Evolutionary conservation across 1,140 invertebrate genomes (phyloP), one percentile per base, ranked within the genome.

Genomic region (Drosophila rufa): DNA sequence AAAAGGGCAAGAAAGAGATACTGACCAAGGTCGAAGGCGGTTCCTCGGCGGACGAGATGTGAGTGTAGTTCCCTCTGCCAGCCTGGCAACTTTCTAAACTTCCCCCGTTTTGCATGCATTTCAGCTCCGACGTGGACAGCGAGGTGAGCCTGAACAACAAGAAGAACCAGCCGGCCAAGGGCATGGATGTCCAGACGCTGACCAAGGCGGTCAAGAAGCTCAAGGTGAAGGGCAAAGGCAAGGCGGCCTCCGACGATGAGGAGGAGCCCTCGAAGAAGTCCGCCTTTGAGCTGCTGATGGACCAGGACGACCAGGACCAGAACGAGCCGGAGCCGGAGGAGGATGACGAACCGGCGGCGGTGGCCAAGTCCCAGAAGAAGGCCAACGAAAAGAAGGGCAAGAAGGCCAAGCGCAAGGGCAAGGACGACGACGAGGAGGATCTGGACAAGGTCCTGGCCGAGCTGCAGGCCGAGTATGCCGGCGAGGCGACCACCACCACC

Each of bases 381-480:
- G 33, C 51, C 4, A 94, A 95, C 74, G 94, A 95, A 85, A 95
- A 95, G 81, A 95, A 96, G 92, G 94, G 95, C 12, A 96, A 96
- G 87, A 96, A 96, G 82, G 80, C 93, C 22, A 96, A 95, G 84
- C 96, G 95, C 86, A 96, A 96, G 93, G 95, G 95, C 6, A 92
- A 91, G 38, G 95, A 96, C 81, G 96, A 97, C 58, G 97, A 96
- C 91, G 92, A 93, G 12, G 96, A 97, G 83, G 97, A 98, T 91
- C 94, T 97, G 69, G 97, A 98, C 87, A 96, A 97, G 93, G 96
- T 97, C 48, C 93, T 98, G 76, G 97, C 96, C 27, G 96, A 97
- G 93, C 93, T 97, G 70, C 95, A 96, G 94, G 94, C 96, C 91
- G 96, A 97, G 93, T 96, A 97, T 94, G 93, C 96, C 62, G 96